Conservation (phyloP, 2,113 vertebrate genomes). For the Syngnathus typhle region DNA sequence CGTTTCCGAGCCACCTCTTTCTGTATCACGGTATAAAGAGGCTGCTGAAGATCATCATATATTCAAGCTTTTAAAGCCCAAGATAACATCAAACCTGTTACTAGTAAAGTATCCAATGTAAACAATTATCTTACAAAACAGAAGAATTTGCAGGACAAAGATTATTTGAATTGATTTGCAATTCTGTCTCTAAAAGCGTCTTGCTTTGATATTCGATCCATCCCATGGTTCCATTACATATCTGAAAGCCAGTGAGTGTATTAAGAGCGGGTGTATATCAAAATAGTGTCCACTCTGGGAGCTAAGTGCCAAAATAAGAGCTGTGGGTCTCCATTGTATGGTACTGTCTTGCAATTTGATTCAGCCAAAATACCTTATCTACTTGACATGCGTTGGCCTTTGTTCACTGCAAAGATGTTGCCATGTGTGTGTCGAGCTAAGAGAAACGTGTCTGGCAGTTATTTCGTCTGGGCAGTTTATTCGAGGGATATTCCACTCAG, state of each 20-base stretch:
- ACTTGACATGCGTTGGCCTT: constrained; percentile 31
- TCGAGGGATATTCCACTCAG: neutral
- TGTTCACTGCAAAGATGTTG: constrained; percentile 11
- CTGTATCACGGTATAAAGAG: neutral
- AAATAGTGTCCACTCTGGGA: constrained; percentile 48
- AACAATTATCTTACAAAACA: constrained; percentile 4
- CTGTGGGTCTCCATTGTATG: constrained; percentile 29
- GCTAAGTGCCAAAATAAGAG: constrained; percentile 48
- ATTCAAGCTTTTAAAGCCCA: neutral
- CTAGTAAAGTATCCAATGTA: neutral
- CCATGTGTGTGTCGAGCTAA: constrained; percentile 3
- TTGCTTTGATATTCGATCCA: constrained; percentile 51
- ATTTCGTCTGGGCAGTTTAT: neutral
- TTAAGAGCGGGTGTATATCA: constrained; percentile 64
- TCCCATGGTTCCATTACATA: constrained; percentile 64
- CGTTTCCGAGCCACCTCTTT: neutral
- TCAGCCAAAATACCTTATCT: constrained; percentile 34
- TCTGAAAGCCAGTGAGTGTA: constrained; percentile 66
- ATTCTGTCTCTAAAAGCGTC: constrained; percentile 50
- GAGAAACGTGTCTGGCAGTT: neutral
- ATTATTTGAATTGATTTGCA: constrained; percentile 70
- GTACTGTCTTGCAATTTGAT: constrained; percentile 46
- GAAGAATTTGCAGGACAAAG: constrained; percentile 62
- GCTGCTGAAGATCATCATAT: neutral
- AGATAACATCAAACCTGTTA: neutral